phyloP scores from a whole-genome alignment of 1,140 invertebrate genomes.

The Saccostrea echinata region DNA sequence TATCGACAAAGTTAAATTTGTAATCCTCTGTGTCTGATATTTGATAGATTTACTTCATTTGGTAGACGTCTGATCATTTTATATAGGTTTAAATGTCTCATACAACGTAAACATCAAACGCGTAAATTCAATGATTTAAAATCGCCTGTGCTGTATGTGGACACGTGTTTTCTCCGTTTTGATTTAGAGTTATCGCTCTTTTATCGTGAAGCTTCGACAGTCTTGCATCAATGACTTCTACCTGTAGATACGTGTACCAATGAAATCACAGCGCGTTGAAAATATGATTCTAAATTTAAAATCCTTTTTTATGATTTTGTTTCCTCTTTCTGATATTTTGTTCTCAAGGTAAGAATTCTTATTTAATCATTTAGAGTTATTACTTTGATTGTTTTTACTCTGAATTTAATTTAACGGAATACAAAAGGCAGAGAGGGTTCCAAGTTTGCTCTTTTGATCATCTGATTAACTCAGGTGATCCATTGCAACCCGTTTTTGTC shows the following conservation, averaged over 20 bases:
- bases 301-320: neutral
- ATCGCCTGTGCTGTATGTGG: neutral
- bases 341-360: neutral
- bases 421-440: too few species aligned
- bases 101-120: neutral
- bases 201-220: neutral
- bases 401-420: too few species aligned
- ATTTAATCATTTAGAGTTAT: too few species aligned
- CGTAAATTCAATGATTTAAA: neutral
- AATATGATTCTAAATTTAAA: neutral
- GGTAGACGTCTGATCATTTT: neutral
- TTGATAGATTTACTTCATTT: neutral
- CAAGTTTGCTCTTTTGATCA: too few species aligned
- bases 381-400: too few species aligned
- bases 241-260: conserved; percentile 15
- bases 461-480: too few species aligned
- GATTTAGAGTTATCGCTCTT: conserved; percentile 10
- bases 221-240: neutral
- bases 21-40: neutral
- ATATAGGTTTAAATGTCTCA: neutral
- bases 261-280: conserved; percentile 9
- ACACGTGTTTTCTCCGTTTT: neutral
- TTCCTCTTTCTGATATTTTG: neutral
- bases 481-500: too few species aligned
- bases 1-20: neutral